Base-by-base conservation (phyloP, 2,888 invertebrate genomes). In the Pollenia labialis region DNA sequence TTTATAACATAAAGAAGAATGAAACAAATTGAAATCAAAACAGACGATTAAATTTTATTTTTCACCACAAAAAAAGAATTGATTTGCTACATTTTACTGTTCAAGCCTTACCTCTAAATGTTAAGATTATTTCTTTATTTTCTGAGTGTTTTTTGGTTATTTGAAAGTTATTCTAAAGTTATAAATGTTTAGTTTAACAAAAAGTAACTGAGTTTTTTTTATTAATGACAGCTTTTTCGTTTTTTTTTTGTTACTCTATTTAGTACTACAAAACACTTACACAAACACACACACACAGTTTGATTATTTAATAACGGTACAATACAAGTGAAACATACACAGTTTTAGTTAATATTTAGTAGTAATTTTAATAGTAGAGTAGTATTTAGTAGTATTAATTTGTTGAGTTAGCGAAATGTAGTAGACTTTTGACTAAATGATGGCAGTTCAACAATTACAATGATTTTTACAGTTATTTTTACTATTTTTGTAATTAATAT, bases 61-160 rank as follows among this genome's bases (percentile, higher is more conserved):
- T 58, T 11, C 54, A 32, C 32, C 32, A 32, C 32, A 32, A 32
- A 32, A 32, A 32, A 32, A 32, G 7, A 80, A 60, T 74, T 66
- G 75, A 64, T 85, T 88, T 87, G 81, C 86, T 85, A 88, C 88
- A 85, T 87, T 85, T 85, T 80, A 81, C 74, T 88, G 76, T 88
- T 88, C 89, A 89, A 89, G 88, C 89, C 89, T 89, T 89, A 89
- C 89, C 89, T 89, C 89, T 88, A 87, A 87, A 86, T 85, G 83
- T 87, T 85, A 74, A 74, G 74, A 79, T 83, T 86, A 32, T 6
- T 79, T 81, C 52, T 75, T 88, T 85, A 32, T 66, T 79, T 74
- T 85, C 74, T 81, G 66, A 64, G 14, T 68, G 71, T 75, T 14
- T 32, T 62, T 62, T 42, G 50, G 40, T 66, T 46, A 69, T 69